Base-by-base conservation (phyloP, 1,140 invertebrate species). In the Himalopsyche phryganea region DNA sequence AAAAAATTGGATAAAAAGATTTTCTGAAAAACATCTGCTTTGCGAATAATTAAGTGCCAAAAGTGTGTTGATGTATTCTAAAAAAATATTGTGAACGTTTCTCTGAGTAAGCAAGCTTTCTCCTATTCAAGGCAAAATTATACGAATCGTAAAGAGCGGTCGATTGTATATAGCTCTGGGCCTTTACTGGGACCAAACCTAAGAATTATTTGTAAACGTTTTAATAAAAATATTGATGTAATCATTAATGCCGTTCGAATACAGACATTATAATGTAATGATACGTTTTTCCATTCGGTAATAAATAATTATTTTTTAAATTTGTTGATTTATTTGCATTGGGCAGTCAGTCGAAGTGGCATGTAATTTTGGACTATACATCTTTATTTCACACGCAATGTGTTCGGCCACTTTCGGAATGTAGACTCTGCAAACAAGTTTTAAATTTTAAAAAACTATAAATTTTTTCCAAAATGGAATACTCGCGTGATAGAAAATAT, bases 241-340 rank as follows among this genome's bases (percentile, higher is more conserved):
- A 56, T 49, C 46, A 56, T 56, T 56, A 56, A 56, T 19, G 38
- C 19, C 13, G 19, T 38, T 17, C 35, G 53, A 56, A 56, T 56
- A 56, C 53, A 48, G 53, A 41, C 53, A 56, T 56, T 56, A 56
- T 23, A 49, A 40, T 40, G 45, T 56, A 56, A 56, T 56, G 53
- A 48, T 41, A 40, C 46, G 53, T 19, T 54, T 45, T 54, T 54
- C 52, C n/a, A 32, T 28, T 33, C n/a, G 51, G 51, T 19, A 46
- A 44, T 53, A 53, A 45, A 54, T 46, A 56, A 38, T 28, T 56
- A 42, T 19, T 45, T 15, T 45, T 56, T 48, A 44, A 49, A 56
- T 58, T 58, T 50, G 57, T 51, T 59, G 49, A 47, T 51, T 59
- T 51, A 52, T 59, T 53, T 33, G 9, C 15, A 9, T 28, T 59